phyloP scores from a whole-genome alignment of 1,140 invertebrate genomes.

The Battus philenor region DNA sequence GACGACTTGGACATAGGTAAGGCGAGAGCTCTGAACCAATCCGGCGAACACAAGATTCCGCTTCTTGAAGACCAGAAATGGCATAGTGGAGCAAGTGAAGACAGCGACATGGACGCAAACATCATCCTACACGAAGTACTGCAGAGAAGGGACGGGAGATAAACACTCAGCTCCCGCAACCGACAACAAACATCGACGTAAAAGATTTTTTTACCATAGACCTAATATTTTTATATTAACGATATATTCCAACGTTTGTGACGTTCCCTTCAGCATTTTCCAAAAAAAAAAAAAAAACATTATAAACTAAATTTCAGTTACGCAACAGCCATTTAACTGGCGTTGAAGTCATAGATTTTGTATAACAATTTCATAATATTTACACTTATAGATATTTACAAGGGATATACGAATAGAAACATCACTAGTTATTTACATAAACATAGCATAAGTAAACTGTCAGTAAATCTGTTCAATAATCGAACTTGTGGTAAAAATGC shows the following conservation, averaged over 20 bases:
- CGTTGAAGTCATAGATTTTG: background rate
- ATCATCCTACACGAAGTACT: constrained; percentile 60
- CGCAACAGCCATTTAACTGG: background rate
- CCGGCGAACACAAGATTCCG: constrained; percentile 46
- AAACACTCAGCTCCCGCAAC: constrained; percentile 15
- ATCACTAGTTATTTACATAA: constrained; percentile 1
- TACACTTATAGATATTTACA: constrained; percentile 3
- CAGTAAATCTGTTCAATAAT: no score
- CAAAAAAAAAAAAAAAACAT: no score
- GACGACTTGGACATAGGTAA: constrained; percentile 44
- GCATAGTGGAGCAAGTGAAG: constrained; percentile 38
- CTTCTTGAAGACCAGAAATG: constrained; percentile 50
- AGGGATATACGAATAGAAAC: background rate
- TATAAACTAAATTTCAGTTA: background rate
- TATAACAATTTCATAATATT: background rate
- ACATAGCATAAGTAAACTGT: background rate
- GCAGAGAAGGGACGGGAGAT: constrained; percentile 57
- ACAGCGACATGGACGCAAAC: constrained; percentile 63
- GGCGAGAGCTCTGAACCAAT: constrained; percentile 28
- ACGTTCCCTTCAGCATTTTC: no score
- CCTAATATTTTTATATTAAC: background rate
- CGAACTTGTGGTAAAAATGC: background rate
- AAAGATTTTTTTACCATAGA: background rate
- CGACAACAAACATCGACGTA: background rate
- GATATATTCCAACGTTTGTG: background rate